Conservation (phyloP, 2,113 vertebrate genomes). For the Talpa occidentalis region DNA sequence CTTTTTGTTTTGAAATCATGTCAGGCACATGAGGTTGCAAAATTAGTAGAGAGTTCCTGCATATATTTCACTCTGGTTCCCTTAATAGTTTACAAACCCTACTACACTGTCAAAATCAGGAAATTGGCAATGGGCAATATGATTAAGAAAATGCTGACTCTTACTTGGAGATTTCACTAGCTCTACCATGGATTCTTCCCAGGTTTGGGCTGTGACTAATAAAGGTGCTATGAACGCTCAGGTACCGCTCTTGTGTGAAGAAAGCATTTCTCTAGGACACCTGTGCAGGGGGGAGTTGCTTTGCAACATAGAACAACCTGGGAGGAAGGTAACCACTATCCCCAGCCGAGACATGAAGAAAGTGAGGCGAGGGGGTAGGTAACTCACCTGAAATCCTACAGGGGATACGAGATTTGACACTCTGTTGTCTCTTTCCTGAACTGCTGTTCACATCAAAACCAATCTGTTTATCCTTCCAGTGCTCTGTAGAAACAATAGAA, state of each 20-base stretch:
- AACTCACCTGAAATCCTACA: background rate
- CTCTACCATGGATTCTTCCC: background rate
- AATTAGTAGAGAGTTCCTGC: background rate
- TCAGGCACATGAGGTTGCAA: slow-evolving; percentile 29
- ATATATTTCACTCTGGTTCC: background rate
- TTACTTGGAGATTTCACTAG: background rate
- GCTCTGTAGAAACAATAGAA: no score
- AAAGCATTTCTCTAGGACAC: background rate
- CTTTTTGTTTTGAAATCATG: background rate
- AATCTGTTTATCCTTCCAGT: no score
- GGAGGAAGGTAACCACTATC: no score
- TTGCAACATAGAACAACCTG: background rate
- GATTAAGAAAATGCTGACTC: background rate
- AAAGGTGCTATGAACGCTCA: background rate
- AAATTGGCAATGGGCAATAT: background rate
- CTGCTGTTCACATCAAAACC: no score
- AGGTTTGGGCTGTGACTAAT: background rate
- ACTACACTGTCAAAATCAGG: background rate
- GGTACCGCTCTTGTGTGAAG: background rate
- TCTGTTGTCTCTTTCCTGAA: background rate
- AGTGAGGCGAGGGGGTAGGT: background rate
- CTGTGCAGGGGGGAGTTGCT: background rate
- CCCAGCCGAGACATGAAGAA: background rate
- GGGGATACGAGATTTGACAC: background rate
- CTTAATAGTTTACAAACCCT: background rate